A percentile compares a stretch with the other conserved stretches of the same genome.
Evolutionary conservation across 2,888 invertebrate species (phyloP).

Genomic region (Tetragnatha montana): DNA sequence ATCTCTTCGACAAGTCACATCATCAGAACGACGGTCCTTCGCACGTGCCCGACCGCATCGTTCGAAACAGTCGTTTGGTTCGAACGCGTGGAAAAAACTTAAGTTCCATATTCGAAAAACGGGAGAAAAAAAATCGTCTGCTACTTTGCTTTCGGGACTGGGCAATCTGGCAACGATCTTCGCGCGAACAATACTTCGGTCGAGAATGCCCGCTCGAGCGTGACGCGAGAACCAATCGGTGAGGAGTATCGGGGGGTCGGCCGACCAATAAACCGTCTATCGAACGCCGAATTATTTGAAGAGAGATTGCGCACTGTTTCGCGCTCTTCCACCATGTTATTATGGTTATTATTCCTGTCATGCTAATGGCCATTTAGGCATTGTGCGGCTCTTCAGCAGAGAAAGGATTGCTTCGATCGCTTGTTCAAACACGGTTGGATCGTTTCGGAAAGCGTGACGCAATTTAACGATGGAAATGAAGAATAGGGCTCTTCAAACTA

Average conservation of each 20-base stretch:
- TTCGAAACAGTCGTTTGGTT: conserved; percentile 10
- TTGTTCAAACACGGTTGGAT: no score
- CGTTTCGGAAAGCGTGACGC: no score
- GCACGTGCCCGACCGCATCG: neutral
- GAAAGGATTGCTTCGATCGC: neutral
- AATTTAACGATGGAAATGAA: no score
- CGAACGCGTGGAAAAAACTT: conserved; percentile 20
- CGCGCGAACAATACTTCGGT: conserved; percentile 58
- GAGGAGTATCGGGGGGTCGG: conserved; percentile 28
- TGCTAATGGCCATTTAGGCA: conserved; percentile 14
- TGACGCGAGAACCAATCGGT: conserved; percentile 52
- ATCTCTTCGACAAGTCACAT: conserved; percentile 12
- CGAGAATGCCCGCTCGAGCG: conserved; percentile 56
- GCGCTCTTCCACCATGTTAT: neutral
- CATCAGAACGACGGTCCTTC: neutral
- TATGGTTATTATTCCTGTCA: neutral
- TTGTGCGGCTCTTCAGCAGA: neutral
- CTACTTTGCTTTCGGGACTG: conserved; percentile 35
- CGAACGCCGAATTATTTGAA: conserved; percentile 21
- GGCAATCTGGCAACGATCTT: conserved; percentile 64
- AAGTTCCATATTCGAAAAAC: conserved; percentile 33
- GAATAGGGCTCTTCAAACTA: no score
- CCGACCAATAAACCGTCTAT: conserved; percentile 59
- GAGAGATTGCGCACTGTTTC: neutral
- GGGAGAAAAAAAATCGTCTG: conserved; percentile 47